A percentile compares a stretch with the other conserved stretches of the same genome.
Evolutionary conservation across 2,797 vertebrate genomes (phyloP).

Genomic region (Chiloscyllium punctatum): DNA sequence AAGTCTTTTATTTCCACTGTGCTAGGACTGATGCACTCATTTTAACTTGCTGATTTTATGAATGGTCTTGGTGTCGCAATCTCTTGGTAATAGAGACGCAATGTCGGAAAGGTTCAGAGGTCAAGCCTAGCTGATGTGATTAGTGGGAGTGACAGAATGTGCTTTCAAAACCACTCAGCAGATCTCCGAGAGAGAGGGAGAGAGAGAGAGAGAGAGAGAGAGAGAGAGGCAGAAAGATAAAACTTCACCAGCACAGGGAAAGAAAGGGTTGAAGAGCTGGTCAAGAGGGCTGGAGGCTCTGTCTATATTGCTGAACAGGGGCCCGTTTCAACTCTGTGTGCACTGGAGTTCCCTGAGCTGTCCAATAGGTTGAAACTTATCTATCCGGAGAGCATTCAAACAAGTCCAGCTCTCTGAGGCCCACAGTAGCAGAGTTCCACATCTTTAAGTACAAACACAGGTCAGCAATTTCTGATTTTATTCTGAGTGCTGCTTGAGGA

Average conservation of each 20-base stretch:
- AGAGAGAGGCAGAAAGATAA: constrained; percentile 36
- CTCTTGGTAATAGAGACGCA: constrained; percentile 39
- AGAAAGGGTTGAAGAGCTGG: constrained; percentile 30
- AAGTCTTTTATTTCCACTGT: background rate
- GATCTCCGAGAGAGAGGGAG: background rate
- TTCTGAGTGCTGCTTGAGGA: constrained; percentile 17
- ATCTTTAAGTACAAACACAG: constrained; percentile 23
- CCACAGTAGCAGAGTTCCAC: constrained; percentile 29
- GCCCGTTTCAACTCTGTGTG: background rate
- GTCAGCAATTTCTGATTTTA: constrained; percentile 36
- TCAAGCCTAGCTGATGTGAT: constrained; percentile 38
- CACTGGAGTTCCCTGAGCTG: background rate
- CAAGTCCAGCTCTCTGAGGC: constrained; percentile 33
- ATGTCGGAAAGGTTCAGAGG: constrained; percentile 40
- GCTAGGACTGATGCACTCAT: constrained; percentile 22
- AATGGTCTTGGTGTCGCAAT: constrained; percentile 40
- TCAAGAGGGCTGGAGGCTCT: constrained; percentile 21
- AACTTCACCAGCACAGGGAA: constrained; percentile 43
- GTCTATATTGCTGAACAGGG: constrained; percentile 14
- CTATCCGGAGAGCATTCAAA: constrained; percentile 17
- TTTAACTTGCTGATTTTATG: constrained; percentile 42
- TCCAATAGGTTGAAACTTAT: constrained; percentile 21
- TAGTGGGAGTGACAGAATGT: constrained; percentile 43
- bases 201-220: background rate
- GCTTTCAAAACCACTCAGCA: constrained; percentile 40